Evolutionary conservation across 2,113 vertebrate genomes (phyloP).

Genomic region (Amphiprion ocellaris): DNA sequence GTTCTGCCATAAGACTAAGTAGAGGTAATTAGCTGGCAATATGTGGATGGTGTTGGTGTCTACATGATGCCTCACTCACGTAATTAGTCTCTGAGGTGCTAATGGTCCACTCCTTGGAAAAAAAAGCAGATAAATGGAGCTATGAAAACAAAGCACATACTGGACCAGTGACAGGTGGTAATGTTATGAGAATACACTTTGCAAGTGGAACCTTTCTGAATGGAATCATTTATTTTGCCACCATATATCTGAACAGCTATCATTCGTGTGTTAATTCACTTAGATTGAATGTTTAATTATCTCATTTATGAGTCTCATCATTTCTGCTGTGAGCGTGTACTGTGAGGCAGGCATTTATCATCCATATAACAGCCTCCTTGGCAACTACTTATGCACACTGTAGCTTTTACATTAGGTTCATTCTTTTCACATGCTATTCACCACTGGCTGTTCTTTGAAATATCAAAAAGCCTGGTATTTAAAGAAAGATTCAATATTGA

Average conservation of each 20-base stretch:
- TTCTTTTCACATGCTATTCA: neutral
- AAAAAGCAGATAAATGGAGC: conserved; percentile 8
- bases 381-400: neutral
- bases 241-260: neutral
- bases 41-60: conserved; percentile 34
- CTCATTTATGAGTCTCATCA: neutral
- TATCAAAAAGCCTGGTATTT: conserved; percentile 1
- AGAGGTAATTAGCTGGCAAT: conserved; percentile 49
- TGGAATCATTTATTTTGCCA: neutral
- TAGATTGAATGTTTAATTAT: conserved; percentile 6
- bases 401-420: neutral
- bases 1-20: conserved; percentile 24
- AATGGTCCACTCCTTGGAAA: neutral
- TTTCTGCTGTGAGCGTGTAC: conserved; percentile 14
- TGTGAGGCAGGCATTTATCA: neutral
- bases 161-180: neutral
- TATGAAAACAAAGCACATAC: neutral
- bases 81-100: conserved; percentile 64
- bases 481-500: conserved; percentile 16
- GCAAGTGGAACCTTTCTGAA: neutral
- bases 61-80: conserved; percentile 35
- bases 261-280: conserved; percentile 5
- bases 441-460: neutral
- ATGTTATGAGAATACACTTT: neutral
- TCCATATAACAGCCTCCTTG: neutral